phyloP scores from a whole-genome alignment of 2,888 invertebrate genomes.

The Panopea generosa region DNA sequence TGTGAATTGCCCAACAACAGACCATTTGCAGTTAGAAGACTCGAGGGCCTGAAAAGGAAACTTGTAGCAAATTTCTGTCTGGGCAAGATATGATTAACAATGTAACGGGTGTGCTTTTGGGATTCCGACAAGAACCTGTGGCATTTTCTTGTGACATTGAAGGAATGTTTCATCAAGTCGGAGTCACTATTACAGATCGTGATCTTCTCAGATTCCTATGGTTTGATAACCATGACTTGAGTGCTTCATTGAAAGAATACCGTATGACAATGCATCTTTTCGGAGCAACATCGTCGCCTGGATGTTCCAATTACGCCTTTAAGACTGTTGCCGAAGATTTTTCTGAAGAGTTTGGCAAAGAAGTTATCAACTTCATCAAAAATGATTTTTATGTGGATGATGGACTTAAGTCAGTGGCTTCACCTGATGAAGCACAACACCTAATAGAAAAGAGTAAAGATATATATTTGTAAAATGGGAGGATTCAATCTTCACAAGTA shows the following conservation, averaged over 20 bases:
- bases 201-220: conserved; percentile 61
- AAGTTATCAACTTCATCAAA: conserved; percentile 40
- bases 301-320: conserved; percentile 55
- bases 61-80: conserved; percentile 29
- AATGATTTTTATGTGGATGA: conserved; percentile 55
- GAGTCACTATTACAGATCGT: conserved; percentile 36
- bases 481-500: conserved; percentile 10
- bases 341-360: conserved; percentile 11
- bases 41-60: conserved; percentile 29
- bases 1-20: conserved; percentile 41
- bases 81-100: conserved; percentile 60
- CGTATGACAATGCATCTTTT: conserved; percentile 57
- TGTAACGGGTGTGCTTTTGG: conserved; percentile 47
- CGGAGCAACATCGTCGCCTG: conserved; percentile 60
- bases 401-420: too few relatives aligned
- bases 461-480: conserved; percentile 36
- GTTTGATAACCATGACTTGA: conserved; percentile 52
- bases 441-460: too few relatives aligned
- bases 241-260: conserved; percentile 34
- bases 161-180: conserved; percentile 62
- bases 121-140: conserved; percentile 49
- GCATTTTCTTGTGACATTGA: conserved; percentile 63
- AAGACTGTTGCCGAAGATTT: conserved; percentile 36
- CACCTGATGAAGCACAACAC: too few relatives aligned
- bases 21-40: conserved; percentile 9